Evolutionary conservation across 2,888 invertebrate genomes (phyloP).

Genomic region (Cinara cedri): DNA sequence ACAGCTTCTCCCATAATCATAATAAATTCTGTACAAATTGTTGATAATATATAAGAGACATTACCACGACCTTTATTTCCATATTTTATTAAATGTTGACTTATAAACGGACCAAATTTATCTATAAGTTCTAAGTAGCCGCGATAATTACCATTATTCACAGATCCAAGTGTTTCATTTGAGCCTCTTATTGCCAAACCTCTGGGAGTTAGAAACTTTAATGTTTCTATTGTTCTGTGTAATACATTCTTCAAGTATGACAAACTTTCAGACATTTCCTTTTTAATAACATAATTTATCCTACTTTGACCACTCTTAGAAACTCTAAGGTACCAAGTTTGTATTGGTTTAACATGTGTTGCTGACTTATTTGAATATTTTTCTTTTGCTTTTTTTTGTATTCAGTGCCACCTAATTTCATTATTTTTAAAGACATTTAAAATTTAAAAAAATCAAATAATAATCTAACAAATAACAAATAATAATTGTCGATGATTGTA

Average conservation of each 20-base stretch:
- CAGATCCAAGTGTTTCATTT: constrained; percentile 60
- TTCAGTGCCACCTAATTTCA: no score
- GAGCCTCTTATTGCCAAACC: constrained; percentile 60
- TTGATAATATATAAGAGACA: no score
- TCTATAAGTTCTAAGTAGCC: constrained; percentile 60
- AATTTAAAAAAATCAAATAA: no score
- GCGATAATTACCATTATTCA: constrained; percentile 61
- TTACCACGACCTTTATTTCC: constrained; percentile 18
- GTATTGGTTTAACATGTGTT: background rate
- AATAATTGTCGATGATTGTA: no score
- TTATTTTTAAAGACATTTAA: no score
- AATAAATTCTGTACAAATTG: no score
- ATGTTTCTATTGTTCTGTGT: constrained; percentile 59
- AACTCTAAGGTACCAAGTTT: background rate
- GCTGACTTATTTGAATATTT: no score
- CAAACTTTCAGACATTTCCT: background rate
- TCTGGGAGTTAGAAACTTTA: constrained; percentile 59
- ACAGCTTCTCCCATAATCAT: no score
- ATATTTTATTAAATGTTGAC: constrained; percentile 48
- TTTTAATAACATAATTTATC: background rate
- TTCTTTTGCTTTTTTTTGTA: no score
- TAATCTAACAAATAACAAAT: no score
- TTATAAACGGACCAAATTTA: constrained; percentile 61
- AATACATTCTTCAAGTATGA: constrained; percentile 60
- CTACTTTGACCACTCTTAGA: background rate